Base-by-base conservation (phyloP, 2,113 vertebrate species). In the Lanius collurio region DNA sequence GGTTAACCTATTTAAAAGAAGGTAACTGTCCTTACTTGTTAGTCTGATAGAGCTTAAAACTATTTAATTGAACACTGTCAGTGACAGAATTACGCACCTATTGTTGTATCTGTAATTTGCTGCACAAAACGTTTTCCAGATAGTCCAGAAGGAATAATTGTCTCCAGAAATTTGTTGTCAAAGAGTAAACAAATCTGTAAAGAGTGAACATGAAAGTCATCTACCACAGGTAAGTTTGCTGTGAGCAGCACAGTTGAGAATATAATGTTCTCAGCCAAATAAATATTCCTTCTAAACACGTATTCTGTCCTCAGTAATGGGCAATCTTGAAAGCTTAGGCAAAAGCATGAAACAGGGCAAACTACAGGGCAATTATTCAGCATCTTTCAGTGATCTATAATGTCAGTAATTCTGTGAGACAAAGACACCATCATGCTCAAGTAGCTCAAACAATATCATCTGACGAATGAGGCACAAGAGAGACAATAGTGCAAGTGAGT, bases 1-100 rank as follows among this genome's bases (percentile, higher is more conserved):
- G 5, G 30, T 49, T 65, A 68, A 89, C 23, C 71, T 69, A 53
- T 90, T 88, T 96, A 90, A 97, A 95, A 91, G 24, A 15, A 94
- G 79, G 27, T 9, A 88, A 53, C 11, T 10, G 1, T 44, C 55
- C 42, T 82, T 91, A 78, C 37, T 47, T 70, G 75, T 50, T 63
- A 26, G 64, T 44, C 20, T 96, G 44, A 37, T 28, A 92, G 59
- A 86, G 35, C 20, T 96, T 93, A 95, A 70, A 77, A 75, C 30
- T 71, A 82, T 59, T 93, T 84, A 71, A 47, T 9, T 90, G 21
- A 87, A 69, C 17, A 28, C 9, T 53, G 17, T 39, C 47, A 67
- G 55, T 86, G 26, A 57, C 16, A 83, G 35, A 76, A 80, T 92
- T 42, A 59, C 39, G 14, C 5, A 42, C 4, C 2, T 41, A 13